Base-by-base conservation (phyloP, 2,888 invertebrate genomes). In the Boloria selene region DNA sequence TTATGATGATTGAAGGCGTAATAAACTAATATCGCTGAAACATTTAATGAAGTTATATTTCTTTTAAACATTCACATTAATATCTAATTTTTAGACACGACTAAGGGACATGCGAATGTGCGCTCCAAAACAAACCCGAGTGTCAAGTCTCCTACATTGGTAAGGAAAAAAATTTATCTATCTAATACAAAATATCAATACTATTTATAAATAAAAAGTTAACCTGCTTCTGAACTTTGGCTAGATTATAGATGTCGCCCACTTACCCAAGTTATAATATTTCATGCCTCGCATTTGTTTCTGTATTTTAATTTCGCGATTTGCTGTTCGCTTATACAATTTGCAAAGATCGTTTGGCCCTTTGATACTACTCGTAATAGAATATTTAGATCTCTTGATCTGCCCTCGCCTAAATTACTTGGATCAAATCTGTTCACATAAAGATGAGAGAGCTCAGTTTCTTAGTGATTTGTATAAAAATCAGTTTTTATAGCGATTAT, bases 151-250 rank as follows among this genome's bases (percentile, higher is more conserved):
- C 22, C 55, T 63, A 68, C 64, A 51, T 66, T 52, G 62, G 59
- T 54, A 47, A 64, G 53, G 69, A 66, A 69, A 69, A 53, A 83
- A 82, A 82, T 85, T 82, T 71, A 64, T 75, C 85, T 86, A 85
- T 82, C 84, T 86, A 85, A 80, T 79, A 77, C 80, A 80, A 79
- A 82, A 80, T 81, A 79, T 79, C 73, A 74, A 77, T 78, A 74
- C 62, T 79, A 62, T 58, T 65, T 66, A 81, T 83, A 81, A 83
- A 79, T 75, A 70, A 81, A 81, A 52, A 59, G 75, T 69, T 70
- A 75, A 75, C 78, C 74, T 76, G 77, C 73, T 74, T 76, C 72
- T 81, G 82, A 81, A 82, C 78, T 78, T 81, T 79, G 84, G 83
- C 81, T 81, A 73, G 78, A n/a, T n/a, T n/a, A n/a, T n/a, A n/a